phyloP scores from a whole-genome alignment of 2,888 invertebrate genomes.

The Thyatira batis region DNA sequence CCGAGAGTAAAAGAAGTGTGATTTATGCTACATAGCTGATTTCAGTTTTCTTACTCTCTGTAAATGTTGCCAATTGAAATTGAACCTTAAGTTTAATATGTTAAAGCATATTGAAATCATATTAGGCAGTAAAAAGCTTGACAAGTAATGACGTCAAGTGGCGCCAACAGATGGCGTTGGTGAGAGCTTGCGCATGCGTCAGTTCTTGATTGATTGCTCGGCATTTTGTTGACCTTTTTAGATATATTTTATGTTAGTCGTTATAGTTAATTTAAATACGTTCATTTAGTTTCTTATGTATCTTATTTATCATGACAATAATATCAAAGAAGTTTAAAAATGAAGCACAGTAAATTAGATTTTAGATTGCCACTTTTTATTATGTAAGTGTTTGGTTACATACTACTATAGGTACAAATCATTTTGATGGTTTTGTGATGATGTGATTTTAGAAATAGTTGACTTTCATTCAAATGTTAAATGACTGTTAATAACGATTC shows the following conservation, averaged over 20 bases:
- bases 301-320: neutral
- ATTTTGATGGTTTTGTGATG: neutral
- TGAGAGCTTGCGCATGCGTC: constrained; percentile 41
- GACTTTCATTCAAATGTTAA: neutral
- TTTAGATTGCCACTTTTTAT: neutral
- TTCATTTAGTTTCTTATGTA: neutral
- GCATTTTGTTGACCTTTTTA: constrained; percentile 45
- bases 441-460: neutral
- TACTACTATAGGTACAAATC: neutral
- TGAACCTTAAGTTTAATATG: constrained; percentile 1
- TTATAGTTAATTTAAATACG: neutral
- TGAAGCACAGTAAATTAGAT: neutral
- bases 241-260: constrained; percentile 15
- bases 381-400: too few species aligned
- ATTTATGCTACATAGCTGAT: constrained; percentile 21
- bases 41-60: constrained; percentile 7
- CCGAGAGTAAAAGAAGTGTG: constrained; percentile 34
- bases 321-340: neutral
- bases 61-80: constrained; percentile 1
- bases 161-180: constrained; percentile 59
- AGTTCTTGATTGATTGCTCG: constrained; percentile 43
- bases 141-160: constrained; percentile 37
- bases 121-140: neutral
- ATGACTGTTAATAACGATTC: neutral
- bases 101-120: constrained; percentile 2